These are phyloP conservation scores for Micronisus gabar DNA, from an alignment of 2,113 vertebrate genomes.

Conservation along the genomic window DNA sequence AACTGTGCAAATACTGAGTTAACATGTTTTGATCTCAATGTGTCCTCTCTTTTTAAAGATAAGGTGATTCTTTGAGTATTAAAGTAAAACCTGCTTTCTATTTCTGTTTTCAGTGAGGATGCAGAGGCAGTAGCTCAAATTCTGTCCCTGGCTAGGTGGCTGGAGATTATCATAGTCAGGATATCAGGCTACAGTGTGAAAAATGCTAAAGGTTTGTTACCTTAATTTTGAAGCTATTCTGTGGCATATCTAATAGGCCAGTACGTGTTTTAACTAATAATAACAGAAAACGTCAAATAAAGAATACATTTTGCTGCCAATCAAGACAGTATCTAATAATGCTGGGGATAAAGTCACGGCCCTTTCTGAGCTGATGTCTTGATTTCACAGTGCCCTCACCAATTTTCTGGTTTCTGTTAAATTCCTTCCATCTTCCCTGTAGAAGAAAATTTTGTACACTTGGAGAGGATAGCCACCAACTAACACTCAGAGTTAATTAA, in stretches of 20 bases:
- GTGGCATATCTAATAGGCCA: not conserved
- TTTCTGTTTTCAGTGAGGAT: slow-evolving; percentile 77
- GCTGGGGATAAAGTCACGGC: not conserved
- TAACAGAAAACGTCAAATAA: not conserved
- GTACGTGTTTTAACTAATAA: not conserved
- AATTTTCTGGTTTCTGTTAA: not conserved
- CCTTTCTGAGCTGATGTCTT: not conserved
- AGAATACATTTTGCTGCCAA: not conserved
- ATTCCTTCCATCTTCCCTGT: not conserved
- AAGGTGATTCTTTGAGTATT: not conserved
- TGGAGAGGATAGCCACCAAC: not conserved
- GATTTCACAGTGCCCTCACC: not conserved
- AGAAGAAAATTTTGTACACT: not conserved
- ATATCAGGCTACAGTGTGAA: slow-evolving; percentile 83
- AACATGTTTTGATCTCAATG: not conserved
- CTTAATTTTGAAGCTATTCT: not conserved
- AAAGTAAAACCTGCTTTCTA: slow-evolving; percentile 29
- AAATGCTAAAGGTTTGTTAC: slow-evolving; percentile 73
- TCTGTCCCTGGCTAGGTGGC: slow-evolving; percentile 87
- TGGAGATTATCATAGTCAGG: slow-evolving; percentile 85
- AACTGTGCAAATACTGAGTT: not conserved
- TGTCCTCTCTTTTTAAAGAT: not conserved
- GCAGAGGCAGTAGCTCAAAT: slow-evolving; percentile 87
- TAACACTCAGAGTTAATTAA: not conserved
- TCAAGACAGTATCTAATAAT: not conserved